Evolutionary conservation across 2,888 invertebrate genomes (phyloP).

Genomic region (Dasypolia templi): DNA sequence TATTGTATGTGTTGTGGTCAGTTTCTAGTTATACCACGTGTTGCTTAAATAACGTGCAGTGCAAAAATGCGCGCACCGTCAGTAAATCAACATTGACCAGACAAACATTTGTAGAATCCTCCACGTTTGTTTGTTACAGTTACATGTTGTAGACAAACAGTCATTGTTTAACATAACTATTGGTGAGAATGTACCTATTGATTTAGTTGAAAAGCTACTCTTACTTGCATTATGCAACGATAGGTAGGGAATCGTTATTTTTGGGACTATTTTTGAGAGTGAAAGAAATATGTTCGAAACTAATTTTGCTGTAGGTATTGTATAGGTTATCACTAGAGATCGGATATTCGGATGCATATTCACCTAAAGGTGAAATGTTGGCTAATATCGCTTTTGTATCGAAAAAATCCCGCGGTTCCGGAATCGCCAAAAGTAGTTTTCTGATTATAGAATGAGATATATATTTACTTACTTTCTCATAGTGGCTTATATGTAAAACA

Average conservation of each 20-base stretch:
- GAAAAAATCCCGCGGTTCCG: too few species aligned
- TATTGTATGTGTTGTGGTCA: too few species aligned
- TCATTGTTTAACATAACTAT: slow-evolving; percentile 27
- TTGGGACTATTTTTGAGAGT: neutral
- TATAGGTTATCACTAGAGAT: neutral
- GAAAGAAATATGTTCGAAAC: neutral
- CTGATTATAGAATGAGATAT: too few species aligned
- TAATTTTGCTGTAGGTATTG: neutral
- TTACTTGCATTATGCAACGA: neutral
- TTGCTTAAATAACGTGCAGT: neutral
- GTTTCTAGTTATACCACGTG: neutral
- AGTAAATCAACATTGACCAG: slow-evolving; percentile 11
- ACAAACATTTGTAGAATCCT: slow-evolving; percentile 30
- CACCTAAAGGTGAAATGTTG: too few species aligned
- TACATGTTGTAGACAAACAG: slow-evolving; percentile 1
- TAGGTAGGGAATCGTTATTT: neutral
- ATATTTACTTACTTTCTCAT: too few species aligned
- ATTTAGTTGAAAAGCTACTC: slow-evolving; percentile 10
- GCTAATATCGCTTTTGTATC: too few species aligned
- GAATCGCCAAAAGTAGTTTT: too few species aligned
- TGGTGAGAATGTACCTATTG: slow-evolving; percentile 10
- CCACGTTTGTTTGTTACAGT: slow-evolving; percentile 25
- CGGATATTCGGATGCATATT: too few species aligned
- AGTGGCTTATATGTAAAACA: too few species aligned
- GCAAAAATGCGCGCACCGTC: neutral